Percentiles rank a stretch among this genome's conserved stretches.
phyloP scores from a whole-genome alignment of 2,888 invertebrate species.

The Leucophenga montana region DNA sequence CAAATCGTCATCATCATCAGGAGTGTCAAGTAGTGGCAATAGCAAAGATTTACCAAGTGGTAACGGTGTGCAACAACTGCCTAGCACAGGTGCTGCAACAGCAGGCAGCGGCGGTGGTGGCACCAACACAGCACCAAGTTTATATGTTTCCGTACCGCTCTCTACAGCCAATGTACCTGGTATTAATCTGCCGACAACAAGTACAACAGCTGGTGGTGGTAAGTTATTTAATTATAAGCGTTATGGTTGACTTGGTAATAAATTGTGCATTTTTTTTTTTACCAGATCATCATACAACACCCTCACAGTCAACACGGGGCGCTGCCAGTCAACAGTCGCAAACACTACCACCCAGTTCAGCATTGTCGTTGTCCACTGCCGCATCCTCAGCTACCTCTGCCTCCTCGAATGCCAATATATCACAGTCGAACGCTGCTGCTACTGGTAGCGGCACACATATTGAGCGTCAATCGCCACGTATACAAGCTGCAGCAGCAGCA shows the following conservation, averaged over 20 bases:
- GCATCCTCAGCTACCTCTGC: constrained; percentile 53
- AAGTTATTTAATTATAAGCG: neutral
- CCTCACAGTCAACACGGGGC: constrained; percentile 49
- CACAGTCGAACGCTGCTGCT: constrained; percentile 29
- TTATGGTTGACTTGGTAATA: neutral
- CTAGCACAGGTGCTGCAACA: constrained; percentile 36
- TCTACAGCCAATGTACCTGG: constrained; percentile 74
- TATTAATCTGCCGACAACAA: constrained; percentile 69
- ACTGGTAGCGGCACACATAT: neutral
- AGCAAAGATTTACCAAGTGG: neutral
- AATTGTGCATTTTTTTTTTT: neutral
- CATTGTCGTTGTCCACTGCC: constrained; percentile 21
- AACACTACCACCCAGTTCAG: constrained; percentile 21
- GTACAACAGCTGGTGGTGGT: constrained; percentile 40
- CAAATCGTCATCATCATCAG: constrained; percentile 35
- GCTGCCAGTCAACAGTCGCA: constrained; percentile 32
- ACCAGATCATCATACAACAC: constrained; percentile 48
- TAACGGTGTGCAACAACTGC: neutral
- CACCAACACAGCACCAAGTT: constrained; percentile 69
- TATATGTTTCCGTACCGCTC: constrained; percentile 80
- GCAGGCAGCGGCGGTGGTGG: constrained; percentile 38
- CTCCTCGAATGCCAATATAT: constrained; percentile 49
- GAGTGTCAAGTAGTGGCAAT: constrained; percentile 1
- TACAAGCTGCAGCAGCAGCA: constrained; percentile 1
- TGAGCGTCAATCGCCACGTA: constrained; percentile 17